phyloP scores from a whole-genome alignment of 2,113 vertebrate species.

The Vicugna pacos region DNA sequence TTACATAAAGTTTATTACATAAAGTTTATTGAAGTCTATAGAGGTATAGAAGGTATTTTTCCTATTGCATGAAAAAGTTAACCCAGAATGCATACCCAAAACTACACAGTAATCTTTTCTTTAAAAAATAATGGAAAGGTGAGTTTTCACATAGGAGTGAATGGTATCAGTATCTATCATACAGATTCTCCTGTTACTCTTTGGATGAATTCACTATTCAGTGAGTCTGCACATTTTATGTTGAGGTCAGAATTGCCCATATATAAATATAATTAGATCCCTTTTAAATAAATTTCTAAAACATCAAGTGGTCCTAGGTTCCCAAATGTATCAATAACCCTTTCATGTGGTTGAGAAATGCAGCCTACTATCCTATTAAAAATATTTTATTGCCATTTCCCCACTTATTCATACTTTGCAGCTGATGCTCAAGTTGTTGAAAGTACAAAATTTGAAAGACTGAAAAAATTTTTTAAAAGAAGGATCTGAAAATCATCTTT shows the following conservation, averaged over 20 bases:
- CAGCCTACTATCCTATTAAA: neutral
- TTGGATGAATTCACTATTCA: conserved; percentile 18
- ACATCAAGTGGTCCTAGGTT: neutral
- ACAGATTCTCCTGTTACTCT: conserved; percentile 1
- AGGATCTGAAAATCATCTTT: conserved; percentile 31
- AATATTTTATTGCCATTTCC: neutral
- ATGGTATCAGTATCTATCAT: neutral
- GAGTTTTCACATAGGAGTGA: neutral
- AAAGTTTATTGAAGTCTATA: neutral
- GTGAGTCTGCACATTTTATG: neutral
- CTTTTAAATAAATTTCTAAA: conserved; percentile 31
- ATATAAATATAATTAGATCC: neutral
- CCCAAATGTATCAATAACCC: neutral
- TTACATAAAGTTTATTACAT: conserved; percentile 48
- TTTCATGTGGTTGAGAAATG: neutral
- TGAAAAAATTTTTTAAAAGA: neutral
- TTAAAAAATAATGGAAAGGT: conserved; percentile 2
- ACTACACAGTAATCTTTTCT: neutral
- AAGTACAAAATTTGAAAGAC: neutral
- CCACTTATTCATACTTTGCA: neutral
- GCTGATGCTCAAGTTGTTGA: neutral
- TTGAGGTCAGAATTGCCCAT: neutral
- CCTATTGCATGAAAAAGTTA: conserved; percentile 24
- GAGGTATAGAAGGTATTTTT: conserved; percentile 15
- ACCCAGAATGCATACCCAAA: neutral